Conservation (phyloP, 2,113 vertebrate genomes). For the Lucifuga dentata region DNA sequence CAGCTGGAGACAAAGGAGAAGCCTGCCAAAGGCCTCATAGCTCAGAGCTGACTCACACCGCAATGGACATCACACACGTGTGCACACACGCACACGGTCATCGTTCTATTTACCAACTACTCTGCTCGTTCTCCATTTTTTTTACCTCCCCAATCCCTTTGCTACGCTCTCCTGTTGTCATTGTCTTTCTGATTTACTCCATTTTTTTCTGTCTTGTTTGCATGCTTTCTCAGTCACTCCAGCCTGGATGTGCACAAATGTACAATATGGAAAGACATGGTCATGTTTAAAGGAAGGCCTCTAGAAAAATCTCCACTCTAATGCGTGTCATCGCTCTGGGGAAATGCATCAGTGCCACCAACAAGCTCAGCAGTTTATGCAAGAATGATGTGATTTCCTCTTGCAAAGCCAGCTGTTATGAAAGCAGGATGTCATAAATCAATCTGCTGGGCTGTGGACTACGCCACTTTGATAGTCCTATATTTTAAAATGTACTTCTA, state of each 20-base stretch:
- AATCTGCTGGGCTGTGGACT: conserved; percentile 10
- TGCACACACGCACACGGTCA: conserved; percentile 52
- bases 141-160: conserved; percentile 25
- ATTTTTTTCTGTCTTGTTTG: conserved; percentile 16
- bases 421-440: conserved; percentile 66
- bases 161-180: conserved; percentile 11
- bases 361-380: conserved; percentile 63
- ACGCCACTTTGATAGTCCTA: conserved; percentile 1
- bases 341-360: conserved; percentile 40
- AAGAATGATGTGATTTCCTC: conserved; percentile 58
- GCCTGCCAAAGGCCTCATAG: conserved; percentile 83
- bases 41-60: conserved; percentile 84
- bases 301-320: conserved; percentile 10
- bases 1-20: conserved; percentile 82
- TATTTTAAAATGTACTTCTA: neutral
- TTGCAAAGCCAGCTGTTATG: conserved; percentile 41
- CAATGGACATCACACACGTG: conserved; percentile 53
- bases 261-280: conserved; percentile 11
- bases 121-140: conserved; percentile 30
- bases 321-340: conserved; percentile 10
- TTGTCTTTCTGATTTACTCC: conserved; percentile 11
- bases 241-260: conserved; percentile 21
- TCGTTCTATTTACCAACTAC: conserved; percentile 59
- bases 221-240: conserved; percentile 27
- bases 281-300: conserved; percentile 5